Percentiles rank a stretch among this genome's conserved stretches.
Evolutionary conservation across 2,888 invertebrate species (phyloP).

Genomic region (Platypus cylindrus): DNA sequence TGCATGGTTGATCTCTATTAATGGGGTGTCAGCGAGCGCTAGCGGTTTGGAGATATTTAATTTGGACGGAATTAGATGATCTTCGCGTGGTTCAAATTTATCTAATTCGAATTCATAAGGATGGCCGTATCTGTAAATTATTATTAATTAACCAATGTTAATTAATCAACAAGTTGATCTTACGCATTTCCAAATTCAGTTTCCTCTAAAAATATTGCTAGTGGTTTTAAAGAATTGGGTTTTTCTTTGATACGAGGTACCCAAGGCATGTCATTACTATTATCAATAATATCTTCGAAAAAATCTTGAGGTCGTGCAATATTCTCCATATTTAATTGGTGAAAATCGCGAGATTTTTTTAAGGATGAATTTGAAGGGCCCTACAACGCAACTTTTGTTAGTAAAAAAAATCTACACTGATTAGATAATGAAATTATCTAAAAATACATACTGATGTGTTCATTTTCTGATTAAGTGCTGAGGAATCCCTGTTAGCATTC

Average conservation of each 20-base stretch:
- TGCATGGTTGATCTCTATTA: constrained; percentile 54
- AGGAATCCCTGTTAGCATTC: constrained; percentile 37
- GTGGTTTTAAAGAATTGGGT: constrained; percentile 74
- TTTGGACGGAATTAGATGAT: constrained; percentile 37
- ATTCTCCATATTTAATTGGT: constrained; percentile 57
- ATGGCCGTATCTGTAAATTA: constrained; percentile 56
- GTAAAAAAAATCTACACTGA: too few species aligned
- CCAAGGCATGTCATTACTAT: constrained; percentile 60
- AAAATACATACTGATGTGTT: too few species aligned
- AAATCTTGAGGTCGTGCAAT: constrained; percentile 69
- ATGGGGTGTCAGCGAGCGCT: constrained; percentile 45
- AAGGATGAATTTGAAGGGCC: too few species aligned
- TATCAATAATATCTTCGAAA: constrained; percentile 78
- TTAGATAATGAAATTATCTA: too few species aligned
- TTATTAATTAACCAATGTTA: background rate
- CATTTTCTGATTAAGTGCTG: too few species aligned
- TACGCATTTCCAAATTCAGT: constrained; percentile 48
- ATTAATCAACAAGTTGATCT: constrained; percentile 11
- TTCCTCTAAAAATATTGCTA: constrained; percentile 59
- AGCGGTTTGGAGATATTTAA: constrained; percentile 37
- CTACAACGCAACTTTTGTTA: too few species aligned
- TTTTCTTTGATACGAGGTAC: constrained; percentile 73
- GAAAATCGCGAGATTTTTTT: too few species aligned
- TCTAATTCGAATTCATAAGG: constrained; percentile 81
- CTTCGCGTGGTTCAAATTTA: constrained; percentile 47